Evolutionary conservation across 2,797 vertebrate genomes (phyloP).

Genomic region (Margarornis squamiger): DNA sequence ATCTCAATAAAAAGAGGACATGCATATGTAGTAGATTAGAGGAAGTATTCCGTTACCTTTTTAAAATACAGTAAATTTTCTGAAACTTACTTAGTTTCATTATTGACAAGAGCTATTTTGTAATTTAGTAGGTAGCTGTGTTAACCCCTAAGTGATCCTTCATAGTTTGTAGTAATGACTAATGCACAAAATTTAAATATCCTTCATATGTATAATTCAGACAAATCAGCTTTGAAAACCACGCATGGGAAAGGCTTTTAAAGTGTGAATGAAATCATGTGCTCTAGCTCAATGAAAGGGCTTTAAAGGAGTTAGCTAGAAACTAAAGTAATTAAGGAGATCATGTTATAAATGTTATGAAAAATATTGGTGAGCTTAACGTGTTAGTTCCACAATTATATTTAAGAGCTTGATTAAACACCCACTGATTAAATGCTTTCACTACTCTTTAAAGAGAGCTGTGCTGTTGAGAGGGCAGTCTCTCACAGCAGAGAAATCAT

Average conservation of each 20-base stretch:
- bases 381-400: background rate
- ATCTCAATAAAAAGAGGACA: background rate
- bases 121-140: background rate
- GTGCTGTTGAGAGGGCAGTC: background rate
- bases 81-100: slow-evolving; percentile 7
- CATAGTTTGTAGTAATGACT: slow-evolving; percentile 36
- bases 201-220: slow-evolving; percentile 3
- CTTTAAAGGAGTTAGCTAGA: background rate
- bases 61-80: background rate
- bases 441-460: background rate
- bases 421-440: background rate
- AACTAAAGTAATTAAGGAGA: slow-evolving; percentile 36
- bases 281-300: slow-evolving; percentile 12
- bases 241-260: slow-evolving; percentile 6
- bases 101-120: background rate
- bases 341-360: background rate
- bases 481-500: background rate
- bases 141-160: slow-evolving; percentile 28
- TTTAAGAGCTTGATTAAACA: background rate
- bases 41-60: background rate
- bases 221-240: slow-evolving; percentile 53
- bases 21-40: background rate
- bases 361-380: background rate
- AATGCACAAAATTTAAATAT: slow-evolving; percentile 40
- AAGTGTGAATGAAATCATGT: slow-evolving; percentile 42